Percentiles rank a stretch among this genome's conserved stretches.
These are phyloP conservation scores for Apostichopus californicus DNA, from an alignment of 35 echinoderm and acorn worm species.

Conservation along the genomic window DNA sequence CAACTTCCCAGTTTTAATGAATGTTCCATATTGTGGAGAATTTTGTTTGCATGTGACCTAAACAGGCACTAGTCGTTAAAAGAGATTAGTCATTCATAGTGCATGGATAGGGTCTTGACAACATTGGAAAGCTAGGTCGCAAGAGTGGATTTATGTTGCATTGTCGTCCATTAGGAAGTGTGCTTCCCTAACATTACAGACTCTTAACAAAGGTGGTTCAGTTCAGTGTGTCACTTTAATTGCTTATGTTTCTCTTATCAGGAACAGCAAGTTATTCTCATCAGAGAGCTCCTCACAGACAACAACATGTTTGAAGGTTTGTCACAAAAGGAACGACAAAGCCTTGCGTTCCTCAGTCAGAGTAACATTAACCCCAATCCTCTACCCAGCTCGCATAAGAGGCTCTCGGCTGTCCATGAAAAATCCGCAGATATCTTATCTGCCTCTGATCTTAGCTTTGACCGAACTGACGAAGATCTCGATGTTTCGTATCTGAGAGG, in stretches of 20 bases:
- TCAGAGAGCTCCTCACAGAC: slow-evolving; percentile 87
- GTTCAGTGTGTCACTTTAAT: background rate
- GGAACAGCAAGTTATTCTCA: slow-evolving; percentile 85
- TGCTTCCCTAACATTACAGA: too few species aligned
- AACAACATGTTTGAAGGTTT: slow-evolving; percentile 80
- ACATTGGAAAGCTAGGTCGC: too few species aligned
- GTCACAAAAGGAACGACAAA: slow-evolving; percentile 88
- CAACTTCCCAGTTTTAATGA: too few species aligned
- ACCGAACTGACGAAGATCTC: slow-evolving; percentile 94
- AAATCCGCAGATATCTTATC: slow-evolving; percentile 85
- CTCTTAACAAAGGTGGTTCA: too few species aligned
- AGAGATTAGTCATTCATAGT: too few species aligned
- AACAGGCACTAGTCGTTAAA: too few species aligned
- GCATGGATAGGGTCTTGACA: too few species aligned
- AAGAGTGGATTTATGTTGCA: too few species aligned
- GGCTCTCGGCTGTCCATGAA: slow-evolving; percentile 92
- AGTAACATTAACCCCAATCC: slow-evolving; percentile 49
- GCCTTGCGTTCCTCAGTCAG: slow-evolving; percentile 81
- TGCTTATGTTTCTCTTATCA: slow-evolving; percentile 12
- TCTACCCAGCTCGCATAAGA: slow-evolving; percentile 33
- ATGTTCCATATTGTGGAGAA: too few species aligned
- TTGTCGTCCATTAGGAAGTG: too few species aligned
- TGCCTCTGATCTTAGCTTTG: slow-evolving; percentile 86
- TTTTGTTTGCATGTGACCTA: too few species aligned
- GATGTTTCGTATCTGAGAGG: slow-evolving; percentile 85